These are phyloP conservation scores for Poecilia gillii DNA, from an alignment of 2,797 vertebrate species.

Conservation along the genomic window DNA sequence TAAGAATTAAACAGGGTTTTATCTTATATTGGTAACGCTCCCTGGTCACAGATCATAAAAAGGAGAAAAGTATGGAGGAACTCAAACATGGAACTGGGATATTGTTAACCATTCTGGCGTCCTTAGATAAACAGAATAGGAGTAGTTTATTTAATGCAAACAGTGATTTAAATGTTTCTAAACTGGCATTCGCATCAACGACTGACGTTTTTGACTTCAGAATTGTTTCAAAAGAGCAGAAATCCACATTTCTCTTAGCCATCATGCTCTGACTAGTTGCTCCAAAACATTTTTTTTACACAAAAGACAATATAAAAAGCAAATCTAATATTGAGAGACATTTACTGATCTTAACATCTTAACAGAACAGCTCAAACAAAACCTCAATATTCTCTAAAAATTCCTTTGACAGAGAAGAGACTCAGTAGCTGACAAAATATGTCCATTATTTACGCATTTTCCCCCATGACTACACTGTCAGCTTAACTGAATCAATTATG, in stretches of 20 bases:
- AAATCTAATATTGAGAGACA: background rate
- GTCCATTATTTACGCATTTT: background rate
- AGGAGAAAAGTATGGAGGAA: background rate
- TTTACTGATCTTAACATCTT: background rate
- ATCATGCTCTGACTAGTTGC: no score
- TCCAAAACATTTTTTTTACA: background rate
- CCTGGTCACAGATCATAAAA: background rate
- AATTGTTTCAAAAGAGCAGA: background rate
- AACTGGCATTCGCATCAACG: background rate
- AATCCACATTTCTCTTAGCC: background rate
- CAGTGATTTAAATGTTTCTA: background rate
- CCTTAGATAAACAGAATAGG: background rate
- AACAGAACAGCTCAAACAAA: background rate
- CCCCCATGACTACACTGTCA: background rate
- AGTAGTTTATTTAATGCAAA: background rate
- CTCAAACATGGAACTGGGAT: background rate
- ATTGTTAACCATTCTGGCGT: background rate
- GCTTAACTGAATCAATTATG: background rate
- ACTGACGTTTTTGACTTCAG: background rate
- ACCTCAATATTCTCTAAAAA: background rate
- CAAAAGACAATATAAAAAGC: background rate
- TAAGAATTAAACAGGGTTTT: background rate
- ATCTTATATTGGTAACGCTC: background rate
- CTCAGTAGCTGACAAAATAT: background rate
- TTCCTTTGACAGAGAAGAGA: background rate